Evolutionary conservation across 1,140 invertebrate genomes (phyloP).

Genomic region (Holotrichia oblita): DNA sequence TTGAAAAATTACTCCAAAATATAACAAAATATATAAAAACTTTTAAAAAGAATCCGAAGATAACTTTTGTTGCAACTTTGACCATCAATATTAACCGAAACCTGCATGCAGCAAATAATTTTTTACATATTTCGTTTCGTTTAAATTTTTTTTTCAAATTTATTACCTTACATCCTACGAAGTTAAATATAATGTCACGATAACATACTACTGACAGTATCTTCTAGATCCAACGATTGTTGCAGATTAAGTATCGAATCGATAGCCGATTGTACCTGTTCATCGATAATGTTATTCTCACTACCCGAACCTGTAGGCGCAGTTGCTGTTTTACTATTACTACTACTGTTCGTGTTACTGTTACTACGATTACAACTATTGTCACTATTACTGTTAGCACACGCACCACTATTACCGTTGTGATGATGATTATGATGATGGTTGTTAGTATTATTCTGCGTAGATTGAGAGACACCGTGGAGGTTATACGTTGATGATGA

Average conservation of each 20-base stretch:
- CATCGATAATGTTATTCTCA: conserved; percentile 70
- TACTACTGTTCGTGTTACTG: conserved; percentile 39
- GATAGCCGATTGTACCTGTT: conserved; percentile 81
- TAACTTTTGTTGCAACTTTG: too few species aligned
- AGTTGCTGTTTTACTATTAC: not conserved
- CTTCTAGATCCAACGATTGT: conserved; percentile 58
- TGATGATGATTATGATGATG: conserved; percentile 47
- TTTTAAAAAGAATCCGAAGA: too few species aligned
- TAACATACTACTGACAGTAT: conserved; percentile 56
- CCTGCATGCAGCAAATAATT: too few species aligned
- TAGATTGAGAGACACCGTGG: not conserved
- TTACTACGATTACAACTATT: conserved; percentile 42
- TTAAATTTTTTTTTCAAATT: not conserved
- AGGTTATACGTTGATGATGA: conserved; percentile 26
- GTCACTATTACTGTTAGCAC: conserved; percentile 27
- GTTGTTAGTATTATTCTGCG: conserved; percentile 35
- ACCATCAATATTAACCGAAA: too few species aligned
- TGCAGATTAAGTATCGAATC: conserved; percentile 81
- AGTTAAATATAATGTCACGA: conserved; percentile 59
- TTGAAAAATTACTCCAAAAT: too few species aligned
- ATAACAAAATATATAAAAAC: too few species aligned
- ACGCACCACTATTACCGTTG: conserved; percentile 46
- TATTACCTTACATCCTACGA: conserved; percentile 10
- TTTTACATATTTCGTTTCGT: too few species aligned
- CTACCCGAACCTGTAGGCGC: conserved; percentile 52